Percentiles rank a stretch among this genome's conserved stretches.
Evolutionary conservation across 2,888 invertebrate genomes (phyloP).

Genomic region (Desoria tigrina): DNA sequence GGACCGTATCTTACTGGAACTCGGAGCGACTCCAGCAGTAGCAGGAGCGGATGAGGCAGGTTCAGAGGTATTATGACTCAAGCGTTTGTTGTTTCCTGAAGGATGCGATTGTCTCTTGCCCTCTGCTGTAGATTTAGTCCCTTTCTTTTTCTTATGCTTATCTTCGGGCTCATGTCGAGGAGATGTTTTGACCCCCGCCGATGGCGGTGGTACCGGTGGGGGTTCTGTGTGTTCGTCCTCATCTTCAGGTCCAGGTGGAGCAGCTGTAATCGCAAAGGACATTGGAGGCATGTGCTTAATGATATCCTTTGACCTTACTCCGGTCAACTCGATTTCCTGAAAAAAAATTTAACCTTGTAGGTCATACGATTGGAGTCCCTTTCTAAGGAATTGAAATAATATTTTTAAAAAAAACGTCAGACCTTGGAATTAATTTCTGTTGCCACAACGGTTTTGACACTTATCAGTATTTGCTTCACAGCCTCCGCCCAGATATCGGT

Average conservation of each 20-base stretch:
- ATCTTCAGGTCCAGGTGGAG: background rate
- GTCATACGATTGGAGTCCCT: background rate
- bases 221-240: constrained; percentile 11
- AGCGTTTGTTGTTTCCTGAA: background rate
- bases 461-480: constrained; percentile 35
- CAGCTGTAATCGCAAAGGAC: background rate
- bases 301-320: constrained; percentile 39
- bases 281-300: constrained; percentile 20
- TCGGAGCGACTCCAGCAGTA: too few relatives aligned
- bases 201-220: constrained; percentile 18
- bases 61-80: background rate
- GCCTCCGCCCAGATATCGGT: constrained; percentile 47
- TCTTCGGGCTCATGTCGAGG: background rate
- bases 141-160: constrained; percentile 4
- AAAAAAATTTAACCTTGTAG: too few relatives aligned
- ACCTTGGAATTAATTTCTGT: constrained; percentile 19
- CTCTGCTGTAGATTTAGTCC: background rate
- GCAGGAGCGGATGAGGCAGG: background rate
- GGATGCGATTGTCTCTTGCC: too few relatives aligned
- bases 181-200: background rate
- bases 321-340: constrained; percentile 32
- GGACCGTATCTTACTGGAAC: constrained; percentile 7
- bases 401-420: too few relatives aligned
- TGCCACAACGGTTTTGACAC: constrained; percentile 14
- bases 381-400: too few relatives aligned